Evolutionary conservation across 2,888 invertebrate species (phyloP).

Genomic region (Drosophila neonasuta): DNA sequence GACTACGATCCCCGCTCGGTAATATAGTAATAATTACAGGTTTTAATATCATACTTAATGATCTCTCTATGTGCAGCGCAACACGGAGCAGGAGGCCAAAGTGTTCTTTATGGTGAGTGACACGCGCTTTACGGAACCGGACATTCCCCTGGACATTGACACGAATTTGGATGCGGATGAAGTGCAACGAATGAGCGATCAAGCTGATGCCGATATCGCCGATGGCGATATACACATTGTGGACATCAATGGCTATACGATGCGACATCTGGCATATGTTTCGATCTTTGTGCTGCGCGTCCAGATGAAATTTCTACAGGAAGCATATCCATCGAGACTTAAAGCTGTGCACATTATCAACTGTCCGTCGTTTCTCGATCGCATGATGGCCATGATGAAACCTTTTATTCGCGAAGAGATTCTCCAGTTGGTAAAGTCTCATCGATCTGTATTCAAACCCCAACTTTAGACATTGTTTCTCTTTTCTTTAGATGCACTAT

Average conservation of each 20-base stretch:
- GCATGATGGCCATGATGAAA: slow-evolving; percentile 84
- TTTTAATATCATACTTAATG: neutral
- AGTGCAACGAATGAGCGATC: neutral
- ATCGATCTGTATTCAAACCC: neutral
- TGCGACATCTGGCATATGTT: slow-evolving; percentile 85
- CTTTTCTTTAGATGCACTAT: slow-evolving; percentile 83
- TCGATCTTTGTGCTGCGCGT: slow-evolving; percentile 85
- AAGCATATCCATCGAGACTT: slow-evolving; percentile 86
- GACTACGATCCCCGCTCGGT: slow-evolving; percentile 76
- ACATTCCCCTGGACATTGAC: slow-evolving; percentile 17
- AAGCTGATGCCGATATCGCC: slow-evolving; percentile 83
- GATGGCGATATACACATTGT: slow-evolving; percentile 87
- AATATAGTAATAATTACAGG: slow-evolving; percentile 50
- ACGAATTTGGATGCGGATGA: slow-evolving; percentile 35
- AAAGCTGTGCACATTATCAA: slow-evolving; percentile 87
- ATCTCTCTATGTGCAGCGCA: slow-evolving; percentile 50
- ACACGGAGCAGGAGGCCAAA: slow-evolving; percentile 72
- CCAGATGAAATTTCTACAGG: slow-evolving; percentile 87
- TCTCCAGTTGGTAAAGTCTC: slow-evolving; percentile 83
- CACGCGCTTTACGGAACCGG: slow-evolving; percentile 63
- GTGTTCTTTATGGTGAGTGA: slow-evolving; percentile 75
- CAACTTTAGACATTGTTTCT: neutral
- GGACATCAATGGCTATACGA: slow-evolving; percentile 86
- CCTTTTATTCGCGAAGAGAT: slow-evolving; percentile 86
- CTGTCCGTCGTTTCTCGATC: slow-evolving; percentile 84